Evolutionary conservation across 1,140 invertebrate genomes (phyloP).

Genomic region (Cyphomyrmex costatus): DNA sequence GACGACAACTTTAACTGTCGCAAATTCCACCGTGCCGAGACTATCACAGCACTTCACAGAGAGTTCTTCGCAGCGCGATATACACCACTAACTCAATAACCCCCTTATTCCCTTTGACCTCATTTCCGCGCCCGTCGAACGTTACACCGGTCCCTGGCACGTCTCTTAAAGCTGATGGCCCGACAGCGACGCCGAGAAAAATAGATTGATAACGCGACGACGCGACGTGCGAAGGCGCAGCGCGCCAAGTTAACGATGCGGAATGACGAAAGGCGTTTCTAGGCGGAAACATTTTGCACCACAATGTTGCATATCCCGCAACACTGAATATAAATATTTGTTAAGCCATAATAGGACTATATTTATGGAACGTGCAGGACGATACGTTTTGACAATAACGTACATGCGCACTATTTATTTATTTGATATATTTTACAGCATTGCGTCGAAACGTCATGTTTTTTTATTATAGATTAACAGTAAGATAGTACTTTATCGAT

Average conservation of each 20-base stretch:
- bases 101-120: slow-evolving; percentile 74
- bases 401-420: neutral
- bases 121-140: slow-evolving; percentile 67
- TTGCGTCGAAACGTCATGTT: neutral
- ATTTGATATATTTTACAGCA: neutral
- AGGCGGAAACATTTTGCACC: slow-evolving; percentile 5
- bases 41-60: slow-evolving; percentile 63
- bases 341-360: neutral
- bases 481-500: neutral
- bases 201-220: slow-evolving; percentile 44
- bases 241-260: slow-evolving; percentile 2
- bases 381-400: slow-evolving; percentile 6
- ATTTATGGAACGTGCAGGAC: neutral
- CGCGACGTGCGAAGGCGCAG: neutral
- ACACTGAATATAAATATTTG: slow-evolving; percentile 27
- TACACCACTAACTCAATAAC: slow-evolving; percentile 75
- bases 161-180: slow-evolving; percentile 68
- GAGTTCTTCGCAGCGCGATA: slow-evolving; percentile 64
- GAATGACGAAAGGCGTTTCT: neutral
- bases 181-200: slow-evolving; percentile 35
- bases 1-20: slow-evolving; percentile 70
- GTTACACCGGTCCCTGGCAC: slow-evolving; percentile 66
- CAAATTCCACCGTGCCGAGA: slow-evolving; percentile 71
- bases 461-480: neutral
- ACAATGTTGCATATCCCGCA: neutral